These are phyloP conservation scores for Corella eumyota DNA, from an alignment of 23 tunicate species.

Conservation along the genomic window DNA sequence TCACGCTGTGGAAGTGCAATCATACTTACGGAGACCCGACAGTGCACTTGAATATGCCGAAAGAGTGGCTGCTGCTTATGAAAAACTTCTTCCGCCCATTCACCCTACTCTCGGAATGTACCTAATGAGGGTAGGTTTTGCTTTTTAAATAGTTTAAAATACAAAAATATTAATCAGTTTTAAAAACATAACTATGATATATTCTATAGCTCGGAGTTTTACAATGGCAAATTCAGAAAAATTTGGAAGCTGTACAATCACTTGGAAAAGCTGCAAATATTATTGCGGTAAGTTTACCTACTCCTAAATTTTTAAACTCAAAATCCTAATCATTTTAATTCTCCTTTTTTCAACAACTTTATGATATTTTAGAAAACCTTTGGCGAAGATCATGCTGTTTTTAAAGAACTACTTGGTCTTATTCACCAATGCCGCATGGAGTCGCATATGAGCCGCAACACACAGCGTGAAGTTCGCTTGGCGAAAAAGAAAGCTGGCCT, in stretches of 20 bases:
- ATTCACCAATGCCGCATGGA: constrained; percentile 82
- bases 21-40: constrained; percentile 52
- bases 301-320: not conserved
- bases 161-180: not conserved
- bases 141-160: not conserved
- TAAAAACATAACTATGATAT: not conserved
- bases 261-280: constrained; percentile 75
- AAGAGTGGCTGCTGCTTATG: constrained; percentile 84
- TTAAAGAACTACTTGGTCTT: constrained; percentile 64
- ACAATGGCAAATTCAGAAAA: constrained; percentile 90
- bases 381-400: constrained; percentile 76
- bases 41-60: constrained; percentile 55
- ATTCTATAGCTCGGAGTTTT: constrained; percentile 72
- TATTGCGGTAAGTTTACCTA: constrained; percentile 50
- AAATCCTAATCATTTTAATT: not conserved
- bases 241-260: constrained; percentile 37
- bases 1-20: constrained; percentile 69
- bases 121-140: constrained; percentile 67
- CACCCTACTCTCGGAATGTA: constrained; percentile 87
- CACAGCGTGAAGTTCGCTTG: constrained; percentile 43
- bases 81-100: constrained; percentile 46
- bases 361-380: constrained; percentile 56
- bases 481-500: constrained; percentile 73
- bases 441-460: constrained; percentile 62
- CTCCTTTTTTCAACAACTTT: not conserved